Base-by-base conservation (phyloP, 2,888 invertebrate genomes). In the Tinea pellionella region DNA sequence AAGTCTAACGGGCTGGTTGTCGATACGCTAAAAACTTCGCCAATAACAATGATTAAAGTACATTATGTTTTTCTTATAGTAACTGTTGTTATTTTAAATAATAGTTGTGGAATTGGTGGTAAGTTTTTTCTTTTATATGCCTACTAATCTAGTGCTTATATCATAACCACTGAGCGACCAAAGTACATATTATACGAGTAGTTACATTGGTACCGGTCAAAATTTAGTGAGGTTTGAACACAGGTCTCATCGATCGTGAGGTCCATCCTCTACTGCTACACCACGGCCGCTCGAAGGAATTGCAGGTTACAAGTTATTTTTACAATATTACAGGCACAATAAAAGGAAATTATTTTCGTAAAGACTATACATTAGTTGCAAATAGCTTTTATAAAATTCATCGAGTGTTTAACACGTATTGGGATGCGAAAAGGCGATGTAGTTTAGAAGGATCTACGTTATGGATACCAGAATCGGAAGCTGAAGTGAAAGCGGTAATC, bases 321-420 rank as follows among this genome's bases (percentile, higher is more conserved):
- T 24, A 24, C 6, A 3, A 3, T 2, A 24, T 3, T 24, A 24
- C 24, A 24, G 24, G 6, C 6, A 7, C 57, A 42, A 13, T 30
- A 16, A 13, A 15, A 24, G 30, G 4, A 7, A 42, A 16, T 7
- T 63, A 60, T 47, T 68, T 67, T 15, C 62, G 68, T 12, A 63
- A 63, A 37, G 68, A 68, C 58, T 68, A 68, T 60, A 63, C 55
- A 18, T 66, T 62, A 59, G 56, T 64, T 7, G 61, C 61, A 11
- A 56, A 61, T n/a, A 62, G 63, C 2, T 67, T 65, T 42, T 66
- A 66, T 59, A 68, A 67, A 61, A 62, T 67, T n/a, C 67, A 67
- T 29, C 66, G 64, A 8, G 53, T 63, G n/a, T 59, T 59, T 7
- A 61, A 58, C 24, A 65, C 63, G 2, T 68, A 65, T 65, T 13